Conservation (phyloP, 2,113 vertebrate species). For the Petaurus breviceps region DNA sequence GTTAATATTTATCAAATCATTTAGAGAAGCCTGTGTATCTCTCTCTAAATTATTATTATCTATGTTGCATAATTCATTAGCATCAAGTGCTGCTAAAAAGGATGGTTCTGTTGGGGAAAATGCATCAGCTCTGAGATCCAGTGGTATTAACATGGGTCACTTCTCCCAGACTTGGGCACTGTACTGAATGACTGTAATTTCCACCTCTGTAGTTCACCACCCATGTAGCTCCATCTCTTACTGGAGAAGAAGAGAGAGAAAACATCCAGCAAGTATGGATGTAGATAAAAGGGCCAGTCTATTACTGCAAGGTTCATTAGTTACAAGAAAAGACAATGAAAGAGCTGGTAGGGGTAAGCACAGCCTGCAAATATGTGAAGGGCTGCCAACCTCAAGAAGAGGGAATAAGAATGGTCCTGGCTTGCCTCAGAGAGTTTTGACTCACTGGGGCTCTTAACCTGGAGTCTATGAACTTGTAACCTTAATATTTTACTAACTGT, state of each 20-base stretch:
- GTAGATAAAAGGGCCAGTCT: not conserved
- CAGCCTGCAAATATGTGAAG: not conserved
- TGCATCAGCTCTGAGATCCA: slow-evolving; percentile 32
- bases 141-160: not conserved
- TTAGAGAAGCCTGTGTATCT: slow-evolving; percentile 72
- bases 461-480: not conserved
- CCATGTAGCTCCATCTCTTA: not conserved
- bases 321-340: not conserved
- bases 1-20: slow-evolving; percentile 72
- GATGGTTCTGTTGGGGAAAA: slow-evolving; percentile 31
- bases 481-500: not conserved
- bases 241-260: not conserved
- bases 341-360: not conserved
- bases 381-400: not conserved
- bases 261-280: not conserved
- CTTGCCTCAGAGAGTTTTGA: not conserved
- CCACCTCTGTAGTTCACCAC: not conserved
- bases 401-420: not conserved
- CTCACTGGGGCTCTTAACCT: not conserved
- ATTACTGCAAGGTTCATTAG: not conserved
- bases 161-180: slow-evolving; percentile 1
- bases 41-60: slow-evolving; percentile 75
- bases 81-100: slow-evolving; percentile 61
- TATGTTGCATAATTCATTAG: slow-evolving; percentile 77
- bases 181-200: not conserved